Percentiles rank a stretch among this genome's conserved stretches.
Evolutionary conservation across 2,113 vertebrate genomes (phyloP).

Genomic region (Ciconia stormi): DNA sequence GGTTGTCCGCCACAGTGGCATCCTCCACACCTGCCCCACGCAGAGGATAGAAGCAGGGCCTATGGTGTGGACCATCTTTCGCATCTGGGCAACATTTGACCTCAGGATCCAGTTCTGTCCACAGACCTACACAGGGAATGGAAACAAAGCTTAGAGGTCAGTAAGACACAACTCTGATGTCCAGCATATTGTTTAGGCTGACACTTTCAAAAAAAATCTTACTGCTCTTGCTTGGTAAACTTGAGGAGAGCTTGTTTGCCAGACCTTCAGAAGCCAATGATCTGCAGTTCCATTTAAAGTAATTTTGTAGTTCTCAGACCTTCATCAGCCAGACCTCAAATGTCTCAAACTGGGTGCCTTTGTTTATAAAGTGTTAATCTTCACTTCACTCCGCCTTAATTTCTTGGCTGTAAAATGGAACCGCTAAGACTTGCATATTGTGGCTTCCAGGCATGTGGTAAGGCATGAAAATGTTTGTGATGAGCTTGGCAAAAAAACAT

Average conservation of each 20-base stretch:
- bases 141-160: not conserved
- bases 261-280: not conserved
- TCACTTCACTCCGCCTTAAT: not conserved
- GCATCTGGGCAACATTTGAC: no score
- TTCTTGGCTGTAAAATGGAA: not conserved
- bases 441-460: not conserved
- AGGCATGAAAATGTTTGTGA: not conserved
- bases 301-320: not conserved
- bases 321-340: not conserved
- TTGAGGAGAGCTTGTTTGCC: not conserved
- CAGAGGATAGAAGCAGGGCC: not conserved
- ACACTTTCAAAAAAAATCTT: not conserved
- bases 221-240: not conserved
- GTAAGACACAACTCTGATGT: not conserved
- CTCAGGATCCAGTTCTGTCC: not conserved
- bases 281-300: not conserved
- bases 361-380: not conserved
- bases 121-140: not conserved
- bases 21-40: fast-evolving
- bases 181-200: not conserved
- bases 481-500: not conserved
- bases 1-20: not conserved
- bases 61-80: not conserved
- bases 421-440: not conserved
- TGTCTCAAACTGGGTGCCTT: not conserved